Base-by-base conservation (phyloP, 2,797 vertebrate genomes). In the Craterocephalus amniculus region DNA sequence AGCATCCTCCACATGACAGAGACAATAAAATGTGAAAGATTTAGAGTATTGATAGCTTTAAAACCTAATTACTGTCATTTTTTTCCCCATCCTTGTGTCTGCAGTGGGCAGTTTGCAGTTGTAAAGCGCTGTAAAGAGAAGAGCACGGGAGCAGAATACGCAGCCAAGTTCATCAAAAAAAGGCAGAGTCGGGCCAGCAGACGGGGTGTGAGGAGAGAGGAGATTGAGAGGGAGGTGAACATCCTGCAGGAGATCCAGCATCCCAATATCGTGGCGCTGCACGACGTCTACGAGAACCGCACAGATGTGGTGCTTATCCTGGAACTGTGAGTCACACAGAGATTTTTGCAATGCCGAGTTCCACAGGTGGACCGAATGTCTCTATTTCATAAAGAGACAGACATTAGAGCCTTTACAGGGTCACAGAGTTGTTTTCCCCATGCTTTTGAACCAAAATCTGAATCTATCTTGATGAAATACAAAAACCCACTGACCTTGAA, bases 111-210 rank as follows among this genome's bases (percentile, higher is more conserved):
- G 88, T 99, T 99, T 89, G 98, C 98, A 7, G 93, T 99, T 0
- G 98, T 99, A 85, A 98, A 95, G 90, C 95, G 92, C 49, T 99
- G 97, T 74, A 88, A 63, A 45, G 96, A 99, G 86, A 98, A 92
- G 78, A 95, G 92, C 86, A 94, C 94, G 0, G 94, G 95, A 0
- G 2, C 75, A 1, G 95, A 96, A 35, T 99, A 92, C 0, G 98
- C 98, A 0, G 98, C 96, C 27, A 99, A 99, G 86, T 99, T 98
- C 92, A 98, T 99, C 81, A 99, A 97, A 91, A 99, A 99, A 88
- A 94, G 97, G 0, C 96, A 94, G 88, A 97, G 93, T 75, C 94
- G 86, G 3, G 95, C 88, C 71, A 97, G 97, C 91, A 93, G 96
- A 32, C 94, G 97, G 0, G 98, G 97, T 0, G 96, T 99, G 40